Evolutionary conservation across 2,113 vertebrate genomes (phyloP), one percentile per base, ranked within the genome.

Genomic region (Leuciscus idus): DNA sequence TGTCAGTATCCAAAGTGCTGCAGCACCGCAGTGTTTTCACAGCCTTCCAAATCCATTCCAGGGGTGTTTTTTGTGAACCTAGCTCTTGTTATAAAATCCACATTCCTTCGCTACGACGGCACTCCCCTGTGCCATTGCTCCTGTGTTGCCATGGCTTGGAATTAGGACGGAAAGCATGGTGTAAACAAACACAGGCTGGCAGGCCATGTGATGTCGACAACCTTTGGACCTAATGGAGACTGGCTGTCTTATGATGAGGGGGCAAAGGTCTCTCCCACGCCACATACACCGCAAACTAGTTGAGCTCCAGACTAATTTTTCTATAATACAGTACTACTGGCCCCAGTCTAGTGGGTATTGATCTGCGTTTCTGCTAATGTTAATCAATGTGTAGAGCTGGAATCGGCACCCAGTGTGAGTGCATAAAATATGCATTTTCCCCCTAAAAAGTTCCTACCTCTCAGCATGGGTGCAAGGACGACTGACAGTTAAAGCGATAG

Each of bases 141-240:
- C 66, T 11, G 13, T 39, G 66, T 83, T 82, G 36, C 80, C 80
- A 82, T 79, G 84, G n/a, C 75, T 73, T 57, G 21, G n/a, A 79
- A 80, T 50, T 85, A 78, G 61, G 84, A 57, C 33, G 9, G 11
- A 52, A 70, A 39, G 30, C 59, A 70, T 36, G 59, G 55, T 68
- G 74, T 87, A 85, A 84, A 88, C 84, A 88, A 85, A 81, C 48
- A 43, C 57, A 33, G 81, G 30, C 68, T 23, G 36, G 59, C 39
- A 50, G 50, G 36, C 74, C 89, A 87, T 83, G 79, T 88, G 85
- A 87, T 79, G 46, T 86, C 43, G 59, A 78, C 43, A 85, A 88
- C 87, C 89, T 90, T 88, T 87, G 83, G 78, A 83, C 83, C 85
- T 79, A 46, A 30, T 78, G 78, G 64, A 87, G 83, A 81, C 73